Evolutionary conservation across 2,888 invertebrate genomes (phyloP).

Genomic region (Leptinotarsa juncta): DNA sequence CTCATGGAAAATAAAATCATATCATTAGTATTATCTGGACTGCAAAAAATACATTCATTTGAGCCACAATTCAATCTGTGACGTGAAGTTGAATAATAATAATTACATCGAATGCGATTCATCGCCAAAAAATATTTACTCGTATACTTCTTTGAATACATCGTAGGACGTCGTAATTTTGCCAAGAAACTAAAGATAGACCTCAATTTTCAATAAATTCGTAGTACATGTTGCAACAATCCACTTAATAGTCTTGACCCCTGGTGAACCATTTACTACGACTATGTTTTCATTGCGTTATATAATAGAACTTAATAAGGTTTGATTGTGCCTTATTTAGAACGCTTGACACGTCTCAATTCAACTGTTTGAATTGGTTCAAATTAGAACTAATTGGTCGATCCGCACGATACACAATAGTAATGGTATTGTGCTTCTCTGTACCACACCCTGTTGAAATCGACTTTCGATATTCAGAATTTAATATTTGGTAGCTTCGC

Average conservation of each 20-base stretch:
- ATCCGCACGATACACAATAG: constrained; percentile 23
- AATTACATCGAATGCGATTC: too few species aligned
- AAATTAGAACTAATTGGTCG: constrained; percentile 33
- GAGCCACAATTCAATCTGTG: too few species aligned
- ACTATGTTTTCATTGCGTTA: constrained; percentile 33
- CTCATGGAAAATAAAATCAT: too few species aligned
- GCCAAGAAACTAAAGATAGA: not conserved
- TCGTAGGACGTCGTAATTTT: not conserved
- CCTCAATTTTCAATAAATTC: not conserved
- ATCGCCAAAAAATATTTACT: too few species aligned
- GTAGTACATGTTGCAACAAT: not conserved
- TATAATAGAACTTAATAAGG: constrained; percentile 30
- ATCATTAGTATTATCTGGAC: too few species aligned
- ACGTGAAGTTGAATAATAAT: too few species aligned
- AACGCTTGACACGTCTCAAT: constrained; percentile 33
- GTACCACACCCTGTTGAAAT: constrained; percentile 15
- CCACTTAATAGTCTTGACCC: constrained; percentile 3
- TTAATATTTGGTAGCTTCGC: not conserved
- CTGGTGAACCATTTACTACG: constrained; percentile 17
- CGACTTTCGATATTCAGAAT: constrained; percentile 8
- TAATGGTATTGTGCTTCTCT: constrained; percentile 17
- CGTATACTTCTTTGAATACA: too few species aligned
- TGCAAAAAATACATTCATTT: too few species aligned
- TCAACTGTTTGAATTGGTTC: constrained; percentile 34
- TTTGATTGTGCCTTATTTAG: constrained; percentile 32